Base-by-base conservation (phyloP, 1,140 invertebrate genomes). In the Achatina immaculata region DNA sequence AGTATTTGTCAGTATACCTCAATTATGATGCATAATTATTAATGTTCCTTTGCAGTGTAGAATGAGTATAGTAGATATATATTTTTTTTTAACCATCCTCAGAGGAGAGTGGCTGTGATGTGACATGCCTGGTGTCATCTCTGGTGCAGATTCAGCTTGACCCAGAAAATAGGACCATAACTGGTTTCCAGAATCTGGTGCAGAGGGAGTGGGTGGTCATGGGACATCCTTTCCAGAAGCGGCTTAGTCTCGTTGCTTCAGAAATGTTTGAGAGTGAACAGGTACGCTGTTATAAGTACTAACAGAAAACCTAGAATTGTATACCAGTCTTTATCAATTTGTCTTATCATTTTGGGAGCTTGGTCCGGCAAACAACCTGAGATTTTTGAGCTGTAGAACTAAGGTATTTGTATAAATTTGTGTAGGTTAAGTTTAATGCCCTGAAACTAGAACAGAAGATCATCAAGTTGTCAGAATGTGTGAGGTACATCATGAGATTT, bases 181-280 rank as follows among this genome's bases (percentile, higher is more conserved):
- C 93, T 69, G 97, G 97, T n/a, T 98, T 99, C 90, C 96, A 98
- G 90, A 94, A 94, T 51, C 92, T 99, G 24, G 92, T 99, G 31
- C 96, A 98, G 91, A 97, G 97, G 91, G 97, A 99, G 89, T 99
- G 97, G 97, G 92, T 99, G 0, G 95, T 95, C 16, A 93, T 98
- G 81, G 96, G 96, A 36, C 96, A 98, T 92, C 96, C 95, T 0
- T 98, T 98, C 90, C 93, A 93, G 86, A 93, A 94, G 83, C 92
- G 95, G 72, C 90, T 95, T 66, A 94, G 94, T 2, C 94, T 95
- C 83, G 92, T 87, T 0, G 71, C 34, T 14, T 34, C 28, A 16
- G 78, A 81, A 11, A 71, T 62, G 14, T 78, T 55, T n/a, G 85
- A 86, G 11, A 72, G 51, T 42, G 84, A 87, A 51, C 80, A 85